Conservation (phyloP, 2,797 vertebrate genomes). For the Lepilemur septentrionalis region DNA sequence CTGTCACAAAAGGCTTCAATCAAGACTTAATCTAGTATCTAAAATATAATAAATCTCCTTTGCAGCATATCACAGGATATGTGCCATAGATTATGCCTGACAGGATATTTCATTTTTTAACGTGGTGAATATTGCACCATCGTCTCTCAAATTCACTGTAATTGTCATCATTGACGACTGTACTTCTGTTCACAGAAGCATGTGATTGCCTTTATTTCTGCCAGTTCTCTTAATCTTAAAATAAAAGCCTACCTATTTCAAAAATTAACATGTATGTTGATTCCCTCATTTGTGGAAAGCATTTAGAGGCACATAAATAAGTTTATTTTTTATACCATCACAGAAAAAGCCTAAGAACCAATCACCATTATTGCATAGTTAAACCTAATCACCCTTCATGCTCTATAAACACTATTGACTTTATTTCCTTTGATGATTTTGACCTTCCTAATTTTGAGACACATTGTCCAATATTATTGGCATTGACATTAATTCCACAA, state of each 20-base stretch:
- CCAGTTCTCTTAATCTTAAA: not conserved
- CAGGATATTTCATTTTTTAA: not conserved
- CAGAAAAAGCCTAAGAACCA: not conserved
- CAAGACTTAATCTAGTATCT: not conserved
- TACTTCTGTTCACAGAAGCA: slow-evolving; percentile 6
- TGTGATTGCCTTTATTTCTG: slow-evolving; percentile 7
- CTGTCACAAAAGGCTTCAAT: not conserved
- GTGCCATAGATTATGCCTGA: not conserved
- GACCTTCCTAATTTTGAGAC: not conserved
- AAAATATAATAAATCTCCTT: not conserved
- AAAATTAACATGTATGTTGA: not conserved
- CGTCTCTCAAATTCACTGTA: not conserved
- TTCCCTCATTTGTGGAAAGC: slow-evolving; percentile 30
- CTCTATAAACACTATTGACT: not conserved
- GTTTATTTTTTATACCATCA: not conserved
- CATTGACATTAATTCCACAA: not conserved
- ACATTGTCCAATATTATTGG: not conserved
- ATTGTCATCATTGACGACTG: not conserved
- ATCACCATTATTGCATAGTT: not conserved
- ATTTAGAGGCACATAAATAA: not conserved
- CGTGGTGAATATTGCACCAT: not conserved
- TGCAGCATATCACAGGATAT: not conserved
- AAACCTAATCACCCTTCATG: not conserved
- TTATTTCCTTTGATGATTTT: not conserved
- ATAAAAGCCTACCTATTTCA: slow-evolving; percentile 9